phyloP scores from a whole-genome alignment of 2,113 vertebrate species.

The Notechis scutatus region DNA sequence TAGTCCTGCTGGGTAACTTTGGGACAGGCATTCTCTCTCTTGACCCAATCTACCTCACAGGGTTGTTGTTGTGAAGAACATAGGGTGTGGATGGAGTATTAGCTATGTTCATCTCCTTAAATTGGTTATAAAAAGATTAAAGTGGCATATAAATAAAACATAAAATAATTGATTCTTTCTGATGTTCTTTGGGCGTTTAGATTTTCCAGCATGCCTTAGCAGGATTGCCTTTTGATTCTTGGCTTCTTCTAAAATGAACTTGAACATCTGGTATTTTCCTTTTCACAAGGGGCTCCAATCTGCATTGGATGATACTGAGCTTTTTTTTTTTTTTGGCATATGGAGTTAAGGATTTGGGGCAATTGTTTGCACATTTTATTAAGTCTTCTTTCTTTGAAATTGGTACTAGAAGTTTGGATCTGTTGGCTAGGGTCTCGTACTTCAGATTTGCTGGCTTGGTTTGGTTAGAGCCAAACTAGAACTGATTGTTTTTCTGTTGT shows the following conservation, averaged over 20 bases:
- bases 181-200: neutral
- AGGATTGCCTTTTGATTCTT: neutral
- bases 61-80: neutral
- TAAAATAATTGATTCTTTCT: neutral
- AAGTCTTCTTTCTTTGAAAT: neutral
- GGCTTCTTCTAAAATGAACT: neutral
- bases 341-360: neutral
- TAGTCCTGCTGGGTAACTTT: neutral
- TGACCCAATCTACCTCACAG: neutral
- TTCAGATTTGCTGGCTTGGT: neutral
- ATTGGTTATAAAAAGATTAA: neutral
- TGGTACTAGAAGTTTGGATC: neutral
- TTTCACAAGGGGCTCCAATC: neutral
- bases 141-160: neutral
- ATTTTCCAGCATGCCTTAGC: neutral
- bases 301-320: neutral
- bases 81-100: neutral
- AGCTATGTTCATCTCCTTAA: neutral
- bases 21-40: neutral
- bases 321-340: neutral
- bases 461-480: neutral
- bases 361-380: neutral
- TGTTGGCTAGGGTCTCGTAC: neutral
- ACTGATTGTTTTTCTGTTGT: neutral
- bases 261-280: neutral